These are phyloP conservation scores for Acanthosepion esculentum DNA, from an alignment of 2,888 invertebrate species.

Conservation along the genomic window DNA sequence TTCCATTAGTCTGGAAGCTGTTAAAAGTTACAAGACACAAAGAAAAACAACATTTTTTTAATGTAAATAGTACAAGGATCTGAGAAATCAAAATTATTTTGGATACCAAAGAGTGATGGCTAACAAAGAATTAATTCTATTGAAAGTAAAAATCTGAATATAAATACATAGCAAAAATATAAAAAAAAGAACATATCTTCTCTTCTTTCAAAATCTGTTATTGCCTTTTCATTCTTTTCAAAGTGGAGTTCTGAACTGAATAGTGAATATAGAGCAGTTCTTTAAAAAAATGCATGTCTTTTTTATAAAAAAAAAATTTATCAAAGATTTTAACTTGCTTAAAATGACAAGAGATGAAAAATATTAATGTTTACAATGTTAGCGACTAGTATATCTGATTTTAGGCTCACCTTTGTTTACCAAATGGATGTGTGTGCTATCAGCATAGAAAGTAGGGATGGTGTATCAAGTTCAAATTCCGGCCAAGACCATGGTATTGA, in stretches of 20 bases:
- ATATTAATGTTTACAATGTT: neutral
- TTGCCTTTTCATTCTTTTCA: neutral
- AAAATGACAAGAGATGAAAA: neutral
- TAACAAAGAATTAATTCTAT: neutral
- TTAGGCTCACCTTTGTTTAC: no score
- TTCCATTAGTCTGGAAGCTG: no score
- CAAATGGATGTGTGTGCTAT: no score
- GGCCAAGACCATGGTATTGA: no score
- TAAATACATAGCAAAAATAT: neutral
- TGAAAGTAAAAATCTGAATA: neutral
- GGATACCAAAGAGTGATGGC: neutral
- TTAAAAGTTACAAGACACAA: neutral
- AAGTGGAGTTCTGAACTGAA: neutral
- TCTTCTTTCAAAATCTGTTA: neutral
- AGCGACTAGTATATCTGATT: no score
- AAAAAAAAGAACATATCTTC: neutral
- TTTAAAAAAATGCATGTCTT: neutral
- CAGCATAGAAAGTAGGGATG: no score
- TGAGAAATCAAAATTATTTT: constrained; percentile 15
- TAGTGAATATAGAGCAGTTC: neutral
- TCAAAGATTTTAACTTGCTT: neutral
- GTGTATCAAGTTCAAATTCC: no score
- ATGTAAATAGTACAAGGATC: neutral
- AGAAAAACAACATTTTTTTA: neutral
- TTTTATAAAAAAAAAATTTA: neutral